Percentiles rank a stretch among this genome's conserved stretches.
Evolutionary conservation across 2,797 vertebrate genomes (phyloP).

Genomic region (Micrastur ruficollis): DNA sequence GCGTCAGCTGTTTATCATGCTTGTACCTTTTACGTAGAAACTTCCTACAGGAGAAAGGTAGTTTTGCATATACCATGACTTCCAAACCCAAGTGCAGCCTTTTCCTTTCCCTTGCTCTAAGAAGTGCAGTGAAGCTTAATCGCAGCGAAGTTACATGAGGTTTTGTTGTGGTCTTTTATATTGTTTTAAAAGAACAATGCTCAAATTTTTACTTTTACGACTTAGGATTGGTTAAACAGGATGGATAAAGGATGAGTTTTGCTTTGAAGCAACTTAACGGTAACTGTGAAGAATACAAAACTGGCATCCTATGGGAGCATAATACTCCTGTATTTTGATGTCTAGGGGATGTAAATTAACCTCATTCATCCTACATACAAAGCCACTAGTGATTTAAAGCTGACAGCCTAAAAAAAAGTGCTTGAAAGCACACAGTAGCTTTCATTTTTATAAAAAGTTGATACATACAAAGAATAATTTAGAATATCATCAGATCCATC

Average conservation of each 20-base stretch:
- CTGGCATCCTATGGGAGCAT: not conserved
- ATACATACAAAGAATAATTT: not conserved
- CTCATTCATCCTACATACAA: not conserved
- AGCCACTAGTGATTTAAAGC: not conserved
- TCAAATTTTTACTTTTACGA: not conserved
- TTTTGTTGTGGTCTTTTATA: not conserved
- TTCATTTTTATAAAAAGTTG: not conserved
- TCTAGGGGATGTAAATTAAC: not conserved
- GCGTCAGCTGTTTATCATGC: not conserved
- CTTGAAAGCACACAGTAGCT: not conserved
- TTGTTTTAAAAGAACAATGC: not conserved
- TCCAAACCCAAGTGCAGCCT: not conserved
- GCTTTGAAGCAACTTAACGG: not conserved
- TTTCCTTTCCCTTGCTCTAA: not conserved
- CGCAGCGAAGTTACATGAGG: not conserved
- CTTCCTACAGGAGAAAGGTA: not conserved
- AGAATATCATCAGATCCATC: not conserved
- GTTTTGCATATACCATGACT: not conserved
- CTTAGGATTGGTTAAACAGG: not conserved
- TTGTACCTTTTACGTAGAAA: not conserved
- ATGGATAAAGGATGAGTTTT: not conserved
- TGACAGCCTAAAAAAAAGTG: not conserved
- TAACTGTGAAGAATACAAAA: not conserved
- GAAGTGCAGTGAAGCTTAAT: not conserved
- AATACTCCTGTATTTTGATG: not conserved